phyloP scores from a whole-genome alignment of 2,797 vertebrate species.

The Geotrypetes seraphini region DNA sequence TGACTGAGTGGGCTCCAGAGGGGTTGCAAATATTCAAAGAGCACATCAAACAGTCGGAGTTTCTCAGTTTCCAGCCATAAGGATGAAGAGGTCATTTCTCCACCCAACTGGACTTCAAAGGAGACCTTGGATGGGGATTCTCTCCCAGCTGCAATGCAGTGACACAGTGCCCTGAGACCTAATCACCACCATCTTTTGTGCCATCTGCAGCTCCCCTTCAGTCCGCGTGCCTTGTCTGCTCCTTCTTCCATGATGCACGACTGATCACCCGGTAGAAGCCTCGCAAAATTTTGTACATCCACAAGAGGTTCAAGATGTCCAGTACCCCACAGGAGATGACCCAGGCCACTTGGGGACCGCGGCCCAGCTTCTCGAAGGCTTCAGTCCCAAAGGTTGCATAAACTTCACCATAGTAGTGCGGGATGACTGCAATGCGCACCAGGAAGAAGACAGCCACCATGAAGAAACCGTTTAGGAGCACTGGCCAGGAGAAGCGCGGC shows the following conservation, averaged over 20 bases:
- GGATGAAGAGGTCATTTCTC: too few species aligned
- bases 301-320: conserved; percentile 61
- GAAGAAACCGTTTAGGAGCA: conserved; percentile 56
- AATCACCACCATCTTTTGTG: background rate
- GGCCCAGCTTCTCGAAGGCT: conserved; percentile 57
- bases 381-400: conserved; percentile 63
- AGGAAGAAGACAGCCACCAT: conserved; percentile 65
- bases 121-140: too few species aligned
- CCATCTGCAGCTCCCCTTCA: background rate
- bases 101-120: too few species aligned
- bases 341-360: conserved; percentile 69
- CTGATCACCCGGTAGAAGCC: conserved; percentile 64
- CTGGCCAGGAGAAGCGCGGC: conserved; percentile 52
- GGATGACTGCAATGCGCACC: conserved; percentile 65
- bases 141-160: too few species aligned
- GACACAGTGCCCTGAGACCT: too few species aligned
- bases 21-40: too few species aligned
- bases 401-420: conserved; percentile 65
- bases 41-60: too few species aligned
- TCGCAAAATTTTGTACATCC: conserved; percentile 66
- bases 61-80: too few species aligned
- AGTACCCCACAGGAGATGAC: conserved; percentile 65
- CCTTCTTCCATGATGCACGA: conserved; percentile 4
- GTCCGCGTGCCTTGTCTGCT: conserved; percentile 1
- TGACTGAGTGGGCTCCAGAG: too few species aligned